Evolutionary conservation across 2,113 vertebrate species (phyloP).

Genomic region (Rhegmatorhina hoffmannsi): DNA sequence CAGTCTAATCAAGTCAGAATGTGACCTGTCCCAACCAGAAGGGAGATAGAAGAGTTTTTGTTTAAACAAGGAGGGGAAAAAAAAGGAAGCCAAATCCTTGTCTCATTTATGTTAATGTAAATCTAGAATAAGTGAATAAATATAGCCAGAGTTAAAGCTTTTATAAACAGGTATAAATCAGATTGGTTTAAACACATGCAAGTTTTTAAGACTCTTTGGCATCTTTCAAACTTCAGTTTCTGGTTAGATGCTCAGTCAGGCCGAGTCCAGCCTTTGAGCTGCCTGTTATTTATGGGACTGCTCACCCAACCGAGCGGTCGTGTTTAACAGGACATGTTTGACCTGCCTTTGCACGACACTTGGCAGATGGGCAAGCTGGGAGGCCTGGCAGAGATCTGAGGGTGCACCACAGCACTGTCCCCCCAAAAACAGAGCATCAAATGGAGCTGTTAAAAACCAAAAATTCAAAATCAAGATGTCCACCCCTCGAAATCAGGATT

Average conservation of each 20-base stretch:
- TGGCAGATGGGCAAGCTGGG: not conserved
- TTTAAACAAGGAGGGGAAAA: not conserved
- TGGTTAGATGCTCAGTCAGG: not conserved
- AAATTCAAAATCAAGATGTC: not conserved
- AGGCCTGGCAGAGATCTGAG: not conserved
- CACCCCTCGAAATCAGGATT: not conserved
- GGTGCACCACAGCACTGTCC: not conserved
- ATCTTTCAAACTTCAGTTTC: not conserved
- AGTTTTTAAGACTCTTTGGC: not conserved
- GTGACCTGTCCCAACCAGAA: not conserved
- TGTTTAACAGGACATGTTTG: not conserved
- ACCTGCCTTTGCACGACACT: not conserved
- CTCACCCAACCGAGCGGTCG: not conserved
- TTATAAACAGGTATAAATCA: slow-evolving; percentile 46
- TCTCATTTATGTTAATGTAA: slow-evolving; percentile 29
- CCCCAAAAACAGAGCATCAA: not conserved
- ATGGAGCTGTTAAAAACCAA: not conserved
- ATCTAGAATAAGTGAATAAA: slow-evolving; percentile 30
- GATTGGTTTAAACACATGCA: not conserved
- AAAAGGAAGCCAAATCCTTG: not conserved
- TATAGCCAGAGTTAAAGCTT: not conserved
- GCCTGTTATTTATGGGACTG: not conserved
- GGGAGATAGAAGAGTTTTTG: not conserved
- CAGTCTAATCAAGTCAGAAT: slow-evolving; percentile 13
- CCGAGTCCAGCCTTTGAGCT: not conserved